Evolutionary conservation across 2,797 vertebrate species (phyloP), one percentile per base, ranked within the genome.

Genomic region (Salarias fasciatus): DNA sequence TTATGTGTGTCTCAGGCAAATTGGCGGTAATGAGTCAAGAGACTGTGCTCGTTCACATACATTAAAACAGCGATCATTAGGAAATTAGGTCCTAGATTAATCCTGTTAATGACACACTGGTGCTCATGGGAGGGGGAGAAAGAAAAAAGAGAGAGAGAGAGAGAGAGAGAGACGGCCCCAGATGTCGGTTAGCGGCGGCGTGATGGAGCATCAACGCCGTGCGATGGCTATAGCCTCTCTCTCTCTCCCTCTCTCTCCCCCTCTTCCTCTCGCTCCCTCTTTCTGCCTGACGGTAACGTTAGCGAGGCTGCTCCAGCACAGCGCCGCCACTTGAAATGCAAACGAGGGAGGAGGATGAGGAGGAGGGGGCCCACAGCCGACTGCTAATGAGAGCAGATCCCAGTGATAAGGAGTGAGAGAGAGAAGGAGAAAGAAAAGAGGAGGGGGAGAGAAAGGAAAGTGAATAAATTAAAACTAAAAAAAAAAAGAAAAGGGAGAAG

Each of bases 21-120:
- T 96, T 96, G 95, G 94, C 93, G 94, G 96, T 98, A 97, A 97
- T 97, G 96, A 99, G 96, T 97, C 95, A 96, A 96, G 95, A 97
- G 97, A 98, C 94, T 95, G 94, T 94, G 91, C 95, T 95, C 93
- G 92, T 96, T 97, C 96, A 95, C 95, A 96, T 97, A 96, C 95
- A 97, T 98, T 98, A 97, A 96, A 97, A 96, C 95, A 96, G 95
- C 94, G 94, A 97, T 98, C 96, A 97, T 98, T 97, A 97, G 94
- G 94, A 97, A 97, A 95, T 98, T 98, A 96, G 95, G 95, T 95
- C 95, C 95, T 92, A 96, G 95, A 97, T 98, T 98, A 98, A 98
- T 98, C 95, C 96, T 94, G 94, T 95, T 98, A 99, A 99, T 97
- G 96, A 98, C 96, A 98, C 93, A 89, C 92, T 83, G 90, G 94